A percentile compares a stretch with the other conserved stretches of the same genome.
Conservation (phyloP, 2,113 vertebrate genomes). For the Limanda limanda region DNA sequence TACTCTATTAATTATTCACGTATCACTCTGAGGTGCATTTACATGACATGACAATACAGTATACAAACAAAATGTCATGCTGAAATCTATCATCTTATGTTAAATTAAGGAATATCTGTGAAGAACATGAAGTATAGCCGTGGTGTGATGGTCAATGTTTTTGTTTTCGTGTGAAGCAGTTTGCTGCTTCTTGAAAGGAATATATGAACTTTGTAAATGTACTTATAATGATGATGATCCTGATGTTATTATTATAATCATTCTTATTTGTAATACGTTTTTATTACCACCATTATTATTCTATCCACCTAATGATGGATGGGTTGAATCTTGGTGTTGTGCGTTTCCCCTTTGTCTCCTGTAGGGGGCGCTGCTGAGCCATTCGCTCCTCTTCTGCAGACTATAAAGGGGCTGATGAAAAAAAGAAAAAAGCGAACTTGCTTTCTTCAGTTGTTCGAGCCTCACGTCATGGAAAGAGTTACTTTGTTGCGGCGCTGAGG, state of each 20-base stretch:
- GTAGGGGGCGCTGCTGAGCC: constrained; percentile 55
- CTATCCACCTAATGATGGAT: no score
- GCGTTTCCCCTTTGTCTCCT: constrained; percentile 16
- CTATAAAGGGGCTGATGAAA: constrained; percentile 62
- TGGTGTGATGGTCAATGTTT: no score
- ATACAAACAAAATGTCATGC: neutral
- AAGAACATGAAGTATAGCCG: neutral
- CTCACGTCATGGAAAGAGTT: constrained; percentile 86
- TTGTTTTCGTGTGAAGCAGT: no score
- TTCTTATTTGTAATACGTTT: neutral
- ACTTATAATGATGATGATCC: no score
- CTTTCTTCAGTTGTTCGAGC: constrained; percentile 76
- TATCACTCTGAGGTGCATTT: no score
- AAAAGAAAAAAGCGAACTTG: constrained; percentile 57
- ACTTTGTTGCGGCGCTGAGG: constrained; percentile 66
- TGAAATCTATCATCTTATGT: neutral
- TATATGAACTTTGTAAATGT: no score
- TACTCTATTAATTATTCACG: no score
- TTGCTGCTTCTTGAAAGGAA: no score
- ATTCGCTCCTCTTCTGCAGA: constrained; percentile 22
- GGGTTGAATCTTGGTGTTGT: neutral
- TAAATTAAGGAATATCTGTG: neutral
- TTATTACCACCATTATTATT: no score
- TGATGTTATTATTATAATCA: neutral
- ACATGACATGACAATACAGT: no score